Evolutionary conservation across 2,888 invertebrate genomes (phyloP).

Genomic region (Disparrhopalites patrizii): DNA sequence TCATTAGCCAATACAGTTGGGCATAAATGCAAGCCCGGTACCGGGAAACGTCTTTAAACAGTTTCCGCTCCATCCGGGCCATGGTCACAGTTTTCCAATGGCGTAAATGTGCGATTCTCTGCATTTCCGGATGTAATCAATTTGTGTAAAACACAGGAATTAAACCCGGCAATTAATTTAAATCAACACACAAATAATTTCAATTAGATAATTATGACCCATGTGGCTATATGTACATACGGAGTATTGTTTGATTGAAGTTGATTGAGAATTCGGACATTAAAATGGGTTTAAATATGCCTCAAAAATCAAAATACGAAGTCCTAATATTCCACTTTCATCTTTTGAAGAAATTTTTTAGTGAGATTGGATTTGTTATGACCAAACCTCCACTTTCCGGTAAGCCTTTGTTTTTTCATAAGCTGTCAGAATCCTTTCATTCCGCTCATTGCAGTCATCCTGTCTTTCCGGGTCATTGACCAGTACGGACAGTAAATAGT

Average conservation of each 20-base stretch:
- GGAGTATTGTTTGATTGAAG: too few species aligned
- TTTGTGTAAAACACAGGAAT: too few species aligned
- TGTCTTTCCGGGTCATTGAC: neutral
- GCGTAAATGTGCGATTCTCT: neutral
- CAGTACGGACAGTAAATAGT: neutral
- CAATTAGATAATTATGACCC: too few species aligned
- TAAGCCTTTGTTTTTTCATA: neutral
- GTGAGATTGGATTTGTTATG: too few species aligned
- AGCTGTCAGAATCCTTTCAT: neutral
- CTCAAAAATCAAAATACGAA: too few species aligned
- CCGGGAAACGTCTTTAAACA: neutral
- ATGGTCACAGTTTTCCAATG: conserved; percentile 5
- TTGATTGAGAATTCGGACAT: too few species aligned
- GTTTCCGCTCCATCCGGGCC: neutral
- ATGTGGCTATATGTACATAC: too few species aligned
- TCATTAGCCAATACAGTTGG: conserved; percentile 2
- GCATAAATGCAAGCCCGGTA: neutral
- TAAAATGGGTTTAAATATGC: too few species aligned
- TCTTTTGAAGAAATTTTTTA: too few species aligned
- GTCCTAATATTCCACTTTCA: neutral
- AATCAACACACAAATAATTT: too few species aligned
- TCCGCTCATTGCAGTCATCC: neutral
- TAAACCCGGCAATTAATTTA: too few species aligned
- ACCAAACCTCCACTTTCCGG: neutral
- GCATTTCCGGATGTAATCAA: too few species aligned